Percentiles rank a stretch among this genome's conserved stretches.
Evolutionary conservation across 2,888 invertebrate genomes (phyloP).

Genomic region (Pasiphila rectangulata): DNA sequence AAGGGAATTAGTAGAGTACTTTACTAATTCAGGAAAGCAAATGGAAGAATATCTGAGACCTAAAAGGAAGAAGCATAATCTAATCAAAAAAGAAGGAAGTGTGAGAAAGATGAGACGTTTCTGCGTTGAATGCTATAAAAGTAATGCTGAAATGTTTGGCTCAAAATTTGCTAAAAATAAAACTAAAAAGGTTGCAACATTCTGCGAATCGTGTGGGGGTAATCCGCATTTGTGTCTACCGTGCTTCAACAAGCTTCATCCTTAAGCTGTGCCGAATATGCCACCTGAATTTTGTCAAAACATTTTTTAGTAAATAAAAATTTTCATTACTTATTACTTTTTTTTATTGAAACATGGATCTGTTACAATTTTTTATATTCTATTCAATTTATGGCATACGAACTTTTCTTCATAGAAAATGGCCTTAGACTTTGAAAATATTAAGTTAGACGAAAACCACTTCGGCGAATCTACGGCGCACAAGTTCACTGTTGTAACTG

Average conservation of each 20-base stretch:
- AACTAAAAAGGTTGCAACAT: constrained; percentile 29
- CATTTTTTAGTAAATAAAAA: constrained; percentile 1
- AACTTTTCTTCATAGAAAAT: too few species aligned
- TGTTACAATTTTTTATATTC: not conserved
- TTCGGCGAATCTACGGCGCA: too few species aligned
- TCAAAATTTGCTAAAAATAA: constrained; percentile 27
- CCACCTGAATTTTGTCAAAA: not conserved
- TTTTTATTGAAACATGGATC: not conserved
- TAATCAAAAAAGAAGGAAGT: constrained; percentile 25
- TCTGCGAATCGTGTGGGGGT: constrained; percentile 30
- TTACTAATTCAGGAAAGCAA: constrained; percentile 16
- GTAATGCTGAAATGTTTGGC: constrained; percentile 13
- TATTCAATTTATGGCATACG: too few species aligned
- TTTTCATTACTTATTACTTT: not conserved
- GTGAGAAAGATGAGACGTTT: constrained; percentile 22
- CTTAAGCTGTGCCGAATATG: not conserved
- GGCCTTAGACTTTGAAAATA: too few species aligned
- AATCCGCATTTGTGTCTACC: constrained; percentile 30
- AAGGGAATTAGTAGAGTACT: constrained; percentile 19
- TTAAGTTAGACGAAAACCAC: too few species aligned
- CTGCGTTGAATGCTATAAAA: constrained; percentile 23
- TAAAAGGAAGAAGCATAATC: constrained; percentile 25
- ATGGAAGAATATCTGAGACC: constrained; percentile 11
- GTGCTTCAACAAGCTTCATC: constrained; percentile 25
- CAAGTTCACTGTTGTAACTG: too few species aligned